A percentile compares a stretch with the other conserved stretches of the same genome.
Evolutionary conservation across 2,797 vertebrate species (phyloP).

Genomic region (Psittacula echo): DNA sequence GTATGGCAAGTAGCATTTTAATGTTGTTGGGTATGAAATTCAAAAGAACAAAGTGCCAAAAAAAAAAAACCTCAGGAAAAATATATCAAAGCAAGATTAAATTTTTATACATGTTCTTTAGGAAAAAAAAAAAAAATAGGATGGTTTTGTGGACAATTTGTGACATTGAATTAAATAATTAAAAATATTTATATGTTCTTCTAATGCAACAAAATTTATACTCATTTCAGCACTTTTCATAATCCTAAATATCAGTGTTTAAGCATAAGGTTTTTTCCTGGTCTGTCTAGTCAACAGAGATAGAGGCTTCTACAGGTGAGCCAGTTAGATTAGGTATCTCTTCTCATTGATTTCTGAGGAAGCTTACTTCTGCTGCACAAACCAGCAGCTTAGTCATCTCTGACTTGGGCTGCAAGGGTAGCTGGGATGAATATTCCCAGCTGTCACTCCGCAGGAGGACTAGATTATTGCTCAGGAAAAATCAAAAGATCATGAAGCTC

Average conservation of each 20-base stretch:
- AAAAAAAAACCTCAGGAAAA: neutral
- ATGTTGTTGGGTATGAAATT: neutral
- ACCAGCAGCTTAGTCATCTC: neutral
- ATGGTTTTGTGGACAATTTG: neutral
- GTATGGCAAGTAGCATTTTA: neutral
- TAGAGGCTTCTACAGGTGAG: neutral
- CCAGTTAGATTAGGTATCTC: neutral
- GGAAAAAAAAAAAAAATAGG: neutral
- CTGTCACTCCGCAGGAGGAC: neutral
- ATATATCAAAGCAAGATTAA: neutral
- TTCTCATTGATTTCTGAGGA: neutral
- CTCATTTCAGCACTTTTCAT: neutral
- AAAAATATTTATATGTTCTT: neutral
- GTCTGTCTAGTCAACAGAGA: neutral
- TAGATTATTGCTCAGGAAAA: neutral
- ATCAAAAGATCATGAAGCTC: neutral
- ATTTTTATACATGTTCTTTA: neutral
- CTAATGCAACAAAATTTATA: neutral
- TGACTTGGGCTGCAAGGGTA: neutral
- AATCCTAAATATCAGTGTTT: neutral
- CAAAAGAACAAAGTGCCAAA: neutral
- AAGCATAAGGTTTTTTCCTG: accelerated
- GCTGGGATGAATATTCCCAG: neutral
- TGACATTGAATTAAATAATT: neutral
- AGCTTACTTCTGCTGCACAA: neutral